phyloP scores from a whole-genome alignment of 2,888 invertebrate species.

The Temnothorax ravouxi region DNA sequence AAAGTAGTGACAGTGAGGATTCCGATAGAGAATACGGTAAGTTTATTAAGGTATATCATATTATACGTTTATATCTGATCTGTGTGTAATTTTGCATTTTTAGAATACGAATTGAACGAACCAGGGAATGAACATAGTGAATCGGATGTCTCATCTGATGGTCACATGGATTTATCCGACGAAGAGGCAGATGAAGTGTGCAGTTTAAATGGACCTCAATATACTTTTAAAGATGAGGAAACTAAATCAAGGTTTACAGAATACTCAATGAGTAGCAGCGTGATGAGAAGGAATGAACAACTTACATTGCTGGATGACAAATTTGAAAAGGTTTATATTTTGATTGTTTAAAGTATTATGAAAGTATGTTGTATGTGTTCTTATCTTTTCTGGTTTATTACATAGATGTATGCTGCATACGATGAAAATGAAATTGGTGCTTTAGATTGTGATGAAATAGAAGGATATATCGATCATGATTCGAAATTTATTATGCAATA shows the following conservation, averaged over 20 bases:
- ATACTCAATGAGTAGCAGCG: slow-evolving; percentile 97
- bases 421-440: slow-evolving; percentile 96
- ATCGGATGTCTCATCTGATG: slow-evolving; percentile 81
- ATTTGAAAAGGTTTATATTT: slow-evolving; percentile 92
- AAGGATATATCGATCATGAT: slow-evolving; percentile 91
- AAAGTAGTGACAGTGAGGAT: slow-evolving; percentile 84
- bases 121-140: slow-evolving; percentile 86
- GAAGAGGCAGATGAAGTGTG: slow-evolving; percentile 85
- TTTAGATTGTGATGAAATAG: slow-evolving; percentile 96
- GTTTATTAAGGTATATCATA: neutral
- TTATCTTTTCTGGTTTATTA: slow-evolving; percentile 59
- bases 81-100: slow-evolving; percentile 42
- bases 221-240: slow-evolving; percentile 89
- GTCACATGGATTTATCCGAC: slow-evolving; percentile 76
- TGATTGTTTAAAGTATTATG: neutral
- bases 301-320: slow-evolving; percentile 93
- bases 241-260: slow-evolving; percentile 96
- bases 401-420: slow-evolving; percentile 92
- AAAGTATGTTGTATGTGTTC: slow-evolving; percentile 15
- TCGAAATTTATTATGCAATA: slow-evolving; percentile 91
- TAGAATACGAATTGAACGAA: slow-evolving; percentile 83
- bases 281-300: slow-evolving; percentile 94
- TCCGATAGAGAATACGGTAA: slow-evolving; percentile 82
- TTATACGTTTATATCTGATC: slow-evolving; percentile 13
- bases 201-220: slow-evolving; percentile 86